A percentile compares a stretch with the other conserved stretches of the same genome.
phyloP scores from a whole-genome alignment of 1,140 invertebrate species.

The Stenopsyche tienmushanensis region DNA sequence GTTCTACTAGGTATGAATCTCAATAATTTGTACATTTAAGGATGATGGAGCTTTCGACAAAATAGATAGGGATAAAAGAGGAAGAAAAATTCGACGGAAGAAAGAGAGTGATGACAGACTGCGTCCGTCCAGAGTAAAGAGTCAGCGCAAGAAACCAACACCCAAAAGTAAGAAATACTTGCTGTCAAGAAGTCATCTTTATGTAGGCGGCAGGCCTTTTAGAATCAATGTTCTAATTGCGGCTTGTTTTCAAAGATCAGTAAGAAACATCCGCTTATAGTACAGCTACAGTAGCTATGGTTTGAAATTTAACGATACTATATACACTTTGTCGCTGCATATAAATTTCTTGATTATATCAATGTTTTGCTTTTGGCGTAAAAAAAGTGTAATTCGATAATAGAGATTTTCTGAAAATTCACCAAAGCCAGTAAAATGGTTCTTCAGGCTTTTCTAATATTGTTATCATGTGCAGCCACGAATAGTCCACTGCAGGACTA shows the following conservation, averaged over 20 bases:
- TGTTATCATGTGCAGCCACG: no score
- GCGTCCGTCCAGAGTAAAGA: constrained; percentile 15
- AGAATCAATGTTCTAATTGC: no score
- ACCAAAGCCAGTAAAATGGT: no score
- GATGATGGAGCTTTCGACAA: constrained; percentile 19
- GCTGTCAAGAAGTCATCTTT: not conserved
- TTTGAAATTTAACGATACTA: not conserved
- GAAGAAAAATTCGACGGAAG: constrained; percentile 19
- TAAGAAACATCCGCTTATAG: not conserved
- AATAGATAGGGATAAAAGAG: constrained; percentile 14
- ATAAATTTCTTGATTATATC: no score
- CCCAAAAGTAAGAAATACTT: constrained; percentile 6
- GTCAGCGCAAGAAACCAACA: constrained; percentile 11
- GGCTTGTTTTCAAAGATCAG: not conserved
- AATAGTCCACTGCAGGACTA: no score
- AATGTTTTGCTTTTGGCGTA: no score
- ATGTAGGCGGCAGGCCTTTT: no score
- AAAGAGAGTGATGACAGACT: constrained; percentile 32
- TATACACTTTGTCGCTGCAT: not conserved
- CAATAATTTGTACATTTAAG: constrained; percentile 6
- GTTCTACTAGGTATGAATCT: no score
- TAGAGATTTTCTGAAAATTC: no score
- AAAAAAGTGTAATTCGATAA: no score
- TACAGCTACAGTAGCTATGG: no score
- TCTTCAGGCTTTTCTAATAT: no score